Evolutionary conservation across 2,888 invertebrate genomes (phyloP).

Genomic region (Drosophila kambysellisi): DNA sequence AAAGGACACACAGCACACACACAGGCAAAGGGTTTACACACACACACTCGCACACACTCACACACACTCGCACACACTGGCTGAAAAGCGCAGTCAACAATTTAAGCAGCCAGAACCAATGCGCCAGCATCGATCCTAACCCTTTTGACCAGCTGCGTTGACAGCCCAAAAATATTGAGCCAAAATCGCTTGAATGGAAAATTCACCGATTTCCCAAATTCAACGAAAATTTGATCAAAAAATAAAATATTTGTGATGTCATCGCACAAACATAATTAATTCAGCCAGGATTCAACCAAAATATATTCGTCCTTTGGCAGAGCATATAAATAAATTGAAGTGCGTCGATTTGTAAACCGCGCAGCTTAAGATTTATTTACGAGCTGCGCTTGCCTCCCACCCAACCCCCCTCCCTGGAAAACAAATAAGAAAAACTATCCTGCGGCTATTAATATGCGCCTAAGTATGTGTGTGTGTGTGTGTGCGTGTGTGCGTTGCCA

Average conservation of each 20-base stretch:
- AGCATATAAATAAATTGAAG: constrained; percentile 70
- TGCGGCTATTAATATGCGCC: constrained; percentile 69
- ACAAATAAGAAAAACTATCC: constrained; percentile 39
- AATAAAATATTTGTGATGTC: constrained; percentile 47
- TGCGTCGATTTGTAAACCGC: constrained; percentile 73
- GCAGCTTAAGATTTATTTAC: constrained; percentile 73
- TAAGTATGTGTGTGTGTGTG: constrained; percentile 27
- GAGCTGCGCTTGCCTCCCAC: constrained; percentile 44
- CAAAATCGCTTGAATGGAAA: constrained; percentile 8
- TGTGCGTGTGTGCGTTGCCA: constrained; percentile 31
- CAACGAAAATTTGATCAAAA: constrained; percentile 27
- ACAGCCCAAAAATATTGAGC: constrained; percentile 15
- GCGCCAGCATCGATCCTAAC: constrained; percentile 16
- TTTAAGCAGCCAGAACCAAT: constrained; percentile 54
- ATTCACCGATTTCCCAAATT: constrained; percentile 4
- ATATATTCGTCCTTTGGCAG: neutral
- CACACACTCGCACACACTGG: neutral
- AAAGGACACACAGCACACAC: constrained; percentile 47
- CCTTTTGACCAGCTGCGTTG: constrained; percentile 46
- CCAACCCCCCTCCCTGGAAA: neutral
- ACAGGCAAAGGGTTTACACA: constrained; percentile 35
- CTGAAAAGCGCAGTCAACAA: constrained; percentile 14
- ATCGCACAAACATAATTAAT: constrained; percentile 63
- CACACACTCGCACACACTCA: constrained; percentile 19
- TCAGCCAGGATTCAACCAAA: too few relatives aligned